These are phyloP conservation scores for Cinclus mexicanus DNA, from an alignment of 2,113 vertebrate species.

Conservation along the genomic window DNA sequence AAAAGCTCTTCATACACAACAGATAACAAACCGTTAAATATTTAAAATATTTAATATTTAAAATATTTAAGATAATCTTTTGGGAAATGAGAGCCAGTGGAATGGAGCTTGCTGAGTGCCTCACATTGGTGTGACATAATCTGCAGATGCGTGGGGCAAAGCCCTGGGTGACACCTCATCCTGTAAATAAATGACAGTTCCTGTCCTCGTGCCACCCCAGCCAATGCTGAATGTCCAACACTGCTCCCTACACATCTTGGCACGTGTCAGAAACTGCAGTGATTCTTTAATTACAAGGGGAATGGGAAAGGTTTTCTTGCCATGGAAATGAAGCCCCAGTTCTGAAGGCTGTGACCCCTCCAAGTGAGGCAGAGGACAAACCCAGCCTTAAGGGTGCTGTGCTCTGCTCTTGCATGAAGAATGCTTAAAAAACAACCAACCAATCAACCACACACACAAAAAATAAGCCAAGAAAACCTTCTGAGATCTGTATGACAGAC, in stretches of 20 bases:
- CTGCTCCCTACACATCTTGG: not conserved
- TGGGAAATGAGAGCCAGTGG: not conserved
- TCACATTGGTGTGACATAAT: not conserved
- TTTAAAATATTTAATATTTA: not conserved
- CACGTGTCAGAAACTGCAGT: not conserved
- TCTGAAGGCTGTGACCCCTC: not conserved
- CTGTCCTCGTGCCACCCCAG: not conserved
- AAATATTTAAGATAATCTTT: not conserved
- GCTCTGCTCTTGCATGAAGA: not conserved
- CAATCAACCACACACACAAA: not conserved
- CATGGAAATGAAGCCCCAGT: not conserved
- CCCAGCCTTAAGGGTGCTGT: not conserved
- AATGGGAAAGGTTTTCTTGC: not conserved
- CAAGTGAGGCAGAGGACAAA: not conserved
- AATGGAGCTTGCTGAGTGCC: not conserved
- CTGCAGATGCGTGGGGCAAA: not conserved
- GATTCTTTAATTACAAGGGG: not conserved
- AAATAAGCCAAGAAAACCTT: not conserved
- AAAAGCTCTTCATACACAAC: not conserved
- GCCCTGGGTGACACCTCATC: not conserved
- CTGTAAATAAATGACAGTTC: fast-evolving
- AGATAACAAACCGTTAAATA: not conserved
- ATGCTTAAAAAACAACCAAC: not conserved
- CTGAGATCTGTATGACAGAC: not conserved
- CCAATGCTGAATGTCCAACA: fast-evolving